Percentiles rank a stretch among this genome's conserved stretches.
Evolutionary conservation across 2,888 invertebrate species (phyloP).

Genomic region (Cristatella mucedo): DNA sequence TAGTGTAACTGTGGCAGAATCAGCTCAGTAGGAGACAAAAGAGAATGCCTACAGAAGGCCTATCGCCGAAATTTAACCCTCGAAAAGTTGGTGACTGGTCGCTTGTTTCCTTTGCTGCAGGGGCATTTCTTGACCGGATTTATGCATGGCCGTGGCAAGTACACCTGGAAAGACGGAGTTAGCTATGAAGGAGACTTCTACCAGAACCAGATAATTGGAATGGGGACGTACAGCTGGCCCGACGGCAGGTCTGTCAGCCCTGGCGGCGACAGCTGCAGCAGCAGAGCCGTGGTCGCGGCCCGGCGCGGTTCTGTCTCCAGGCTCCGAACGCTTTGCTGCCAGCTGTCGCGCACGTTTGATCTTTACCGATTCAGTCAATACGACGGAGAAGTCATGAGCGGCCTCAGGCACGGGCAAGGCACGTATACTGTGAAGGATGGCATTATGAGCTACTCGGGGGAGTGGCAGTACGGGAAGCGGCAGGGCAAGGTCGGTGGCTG

Average conservation of each 20-base stretch:
- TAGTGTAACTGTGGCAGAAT: too few species aligned
- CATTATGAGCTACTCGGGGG: constrained; percentile 28
- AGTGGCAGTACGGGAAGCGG: constrained; percentile 32
- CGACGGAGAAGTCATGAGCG: constrained; percentile 34
- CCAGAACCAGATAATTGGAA: constrained; percentile 33
- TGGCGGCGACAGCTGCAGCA: not conserved
- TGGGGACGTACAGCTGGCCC: constrained; percentile 33
- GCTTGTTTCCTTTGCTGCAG: constrained; percentile 15
- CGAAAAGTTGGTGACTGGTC: not conserved
- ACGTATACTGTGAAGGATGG: constrained; percentile 22
- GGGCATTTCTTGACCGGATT: constrained; percentile 34
- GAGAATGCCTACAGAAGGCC: too few species aligned
- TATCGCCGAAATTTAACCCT: too few species aligned
- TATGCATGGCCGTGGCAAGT: constrained; percentile 38
- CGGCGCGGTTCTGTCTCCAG: too few species aligned
- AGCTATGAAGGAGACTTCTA: constrained; percentile 36
- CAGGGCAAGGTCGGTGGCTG: constrained; percentile 31
- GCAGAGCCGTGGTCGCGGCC: not conserved
- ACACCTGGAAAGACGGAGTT: constrained; percentile 35
- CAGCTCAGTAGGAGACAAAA: too few species aligned
- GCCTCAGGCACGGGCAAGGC: constrained; percentile 35
- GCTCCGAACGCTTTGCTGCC: too few species aligned
- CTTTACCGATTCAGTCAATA: constrained; percentile 23
- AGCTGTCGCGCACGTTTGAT: too few species aligned
- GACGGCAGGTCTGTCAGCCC: constrained; percentile 19